phyloP scores from a whole-genome alignment of 2,888 invertebrate species.

The Anagyrus pseudococci region DNA sequence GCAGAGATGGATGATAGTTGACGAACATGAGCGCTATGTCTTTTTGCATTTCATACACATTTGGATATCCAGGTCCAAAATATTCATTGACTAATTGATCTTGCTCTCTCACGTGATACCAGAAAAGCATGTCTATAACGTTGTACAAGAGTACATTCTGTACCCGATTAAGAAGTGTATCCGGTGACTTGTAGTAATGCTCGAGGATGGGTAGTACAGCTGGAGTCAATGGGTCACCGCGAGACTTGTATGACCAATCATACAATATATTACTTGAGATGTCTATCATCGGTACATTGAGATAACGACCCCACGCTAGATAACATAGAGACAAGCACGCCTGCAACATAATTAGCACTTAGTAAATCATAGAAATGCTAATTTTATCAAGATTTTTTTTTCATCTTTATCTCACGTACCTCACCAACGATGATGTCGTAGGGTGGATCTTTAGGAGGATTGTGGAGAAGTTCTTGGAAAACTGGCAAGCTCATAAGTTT shows the following conservation, averaged over 20 bases:
- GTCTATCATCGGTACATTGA: slow-evolving; percentile 25
- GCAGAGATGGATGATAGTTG: slow-evolving; percentile 66
- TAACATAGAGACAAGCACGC: slow-evolving; percentile 1
- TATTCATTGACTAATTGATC: slow-evolving; percentile 41
- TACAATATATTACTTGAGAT: slow-evolving; percentile 8
- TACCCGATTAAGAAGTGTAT: slow-evolving; percentile 50
- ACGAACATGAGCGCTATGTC: slow-evolving; percentile 60
- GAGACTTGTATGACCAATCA: slow-evolving; percentile 17
- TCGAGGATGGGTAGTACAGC: too few species aligned
- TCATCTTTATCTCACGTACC: slow-evolving; percentile 39
- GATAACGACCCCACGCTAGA: slow-evolving; percentile 19
- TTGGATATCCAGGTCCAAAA: slow-evolving; percentile 44
- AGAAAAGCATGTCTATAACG: slow-evolving; percentile 29
- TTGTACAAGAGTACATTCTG: slow-evolving; percentile 40
- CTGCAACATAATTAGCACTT: not conserved
- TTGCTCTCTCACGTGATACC: slow-evolving; percentile 41
- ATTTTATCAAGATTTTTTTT: not conserved
- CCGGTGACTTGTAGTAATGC: too few species aligned
- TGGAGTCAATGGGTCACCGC: slow-evolving; percentile 22
- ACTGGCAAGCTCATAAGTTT: slow-evolving; percentile 37
- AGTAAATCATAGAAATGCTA: too few species aligned
- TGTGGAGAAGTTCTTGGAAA: slow-evolving; percentile 41
- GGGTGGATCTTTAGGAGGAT: slow-evolving; percentile 48
- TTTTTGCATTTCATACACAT: slow-evolving; percentile 45
- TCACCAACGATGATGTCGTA: slow-evolving; percentile 49